Percentiles rank a stretch among this genome's conserved stretches.
Conservation (phyloP, 2,113 vertebrate species). For the Aix galericulata region DNA sequence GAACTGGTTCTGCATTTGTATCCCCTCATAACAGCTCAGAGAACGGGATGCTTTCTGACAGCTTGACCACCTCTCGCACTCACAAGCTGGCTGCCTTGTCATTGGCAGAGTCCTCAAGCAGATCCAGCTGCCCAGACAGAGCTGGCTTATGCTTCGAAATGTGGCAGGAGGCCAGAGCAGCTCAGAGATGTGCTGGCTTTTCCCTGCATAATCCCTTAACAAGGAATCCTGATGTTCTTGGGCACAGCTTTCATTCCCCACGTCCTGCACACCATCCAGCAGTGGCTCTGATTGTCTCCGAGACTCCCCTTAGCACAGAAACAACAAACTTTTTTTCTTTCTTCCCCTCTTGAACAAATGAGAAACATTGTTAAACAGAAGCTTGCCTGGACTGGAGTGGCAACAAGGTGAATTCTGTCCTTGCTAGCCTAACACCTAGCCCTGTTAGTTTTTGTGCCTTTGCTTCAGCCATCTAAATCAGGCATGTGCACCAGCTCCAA, state of each 20-base stretch:
- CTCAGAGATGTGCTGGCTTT: slow-evolving; percentile 41
- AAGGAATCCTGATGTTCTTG: slow-evolving; percentile 56
- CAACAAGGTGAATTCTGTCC: background rate
- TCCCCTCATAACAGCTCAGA: background rate
- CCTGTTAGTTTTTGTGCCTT: background rate
- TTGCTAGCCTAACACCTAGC: background rate
- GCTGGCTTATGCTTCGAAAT: background rate
- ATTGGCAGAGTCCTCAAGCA: slow-evolving; percentile 38
- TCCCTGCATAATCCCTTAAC: background rate
- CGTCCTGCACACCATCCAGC: background rate
- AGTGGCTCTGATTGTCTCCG: background rate
- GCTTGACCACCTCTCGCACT: slow-evolving; percentile 27
- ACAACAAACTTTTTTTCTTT: background rate
- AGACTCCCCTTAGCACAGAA: background rate
- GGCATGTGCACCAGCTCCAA: background rate
- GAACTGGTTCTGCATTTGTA: background rate
- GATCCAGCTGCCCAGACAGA: slow-evolving; percentile 57
- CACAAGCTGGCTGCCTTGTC: slow-evolving; percentile 40
- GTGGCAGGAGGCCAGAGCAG: slow-evolving; percentile 49
- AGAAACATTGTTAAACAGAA: background rate
- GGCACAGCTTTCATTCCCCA: slow-evolving; percentile 17
- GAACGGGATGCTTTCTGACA: slow-evolving; percentile 10
- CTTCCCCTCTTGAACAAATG: background rate
- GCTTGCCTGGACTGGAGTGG: background rate
- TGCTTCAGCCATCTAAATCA: background rate